Evolutionary conservation across 2,797 vertebrate genomes (phyloP), one percentile per base, ranked within the genome.

Genomic region (Gymnocypris eckloni): DNA sequence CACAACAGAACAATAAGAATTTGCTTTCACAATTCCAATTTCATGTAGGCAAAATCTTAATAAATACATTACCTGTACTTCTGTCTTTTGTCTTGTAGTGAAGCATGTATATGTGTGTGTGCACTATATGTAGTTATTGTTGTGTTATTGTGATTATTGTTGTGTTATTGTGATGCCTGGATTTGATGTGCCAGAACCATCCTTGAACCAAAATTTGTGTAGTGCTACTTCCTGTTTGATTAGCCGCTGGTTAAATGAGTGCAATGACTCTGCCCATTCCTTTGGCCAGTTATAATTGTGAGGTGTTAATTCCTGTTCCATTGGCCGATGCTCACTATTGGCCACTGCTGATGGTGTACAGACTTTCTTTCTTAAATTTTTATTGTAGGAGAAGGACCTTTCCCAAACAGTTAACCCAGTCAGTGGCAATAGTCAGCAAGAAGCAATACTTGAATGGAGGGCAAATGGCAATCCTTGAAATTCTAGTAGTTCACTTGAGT

Each of bases 381-480:
- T 43, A 78, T 20, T 25, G 66, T 48, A 67, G 54, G 16, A 54
- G 7, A 52, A 25, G 6, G 54, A 78, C 4, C 70, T 56, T 18
- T 16, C 25, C 13, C 18, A 48, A 83, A 48, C 18, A 15, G 50
- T 25, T 84, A 64, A 37, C 37, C 76, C 39, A 43, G 71, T 72
- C 77, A 50, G 77, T 64, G 67, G 54, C 77, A 28, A 48, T 86
- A 43, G 70, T 86, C 33, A 81, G 56, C 33, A 66, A 81, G 45
- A 28, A 50, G 54, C 43, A 73, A n/a, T 79, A 39, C 43, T 39
- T 48, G 10, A 43, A 64, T 18, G 11, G 16, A 48, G 16, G 59
- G 20, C 22, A 76, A 81, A 76, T 67, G 16, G 59, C n/a, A 50
- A 64, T 28, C 59, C 33, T 86, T 56, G 22, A 70, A 71, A 85